Base-by-base conservation (phyloP, 2,888 invertebrate genomes). In the Agonopterix arenella region DNA sequence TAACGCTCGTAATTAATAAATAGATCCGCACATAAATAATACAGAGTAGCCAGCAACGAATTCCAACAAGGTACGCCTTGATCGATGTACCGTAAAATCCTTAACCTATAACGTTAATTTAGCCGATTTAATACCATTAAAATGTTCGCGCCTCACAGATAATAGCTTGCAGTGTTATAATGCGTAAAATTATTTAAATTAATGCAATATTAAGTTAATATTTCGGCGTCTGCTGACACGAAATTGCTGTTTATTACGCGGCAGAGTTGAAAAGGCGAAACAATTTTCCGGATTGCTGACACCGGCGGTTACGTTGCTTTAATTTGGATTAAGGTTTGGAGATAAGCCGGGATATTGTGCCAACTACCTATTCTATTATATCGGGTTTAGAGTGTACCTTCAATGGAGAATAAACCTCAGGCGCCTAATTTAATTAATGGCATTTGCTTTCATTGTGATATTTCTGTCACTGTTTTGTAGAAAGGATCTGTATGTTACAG, bases 241-340 rank as follows among this genome's bases (percentile, higher is more conserved):
- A 43, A 51, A 49, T 52, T 40, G 41, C 8, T 11, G 46, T 46
- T 52, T 50, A 46, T 55, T 53, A 49, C 51, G 41, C 44, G 44
- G 36, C 46, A 41, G 28, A 56, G 58, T 55, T 54, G 49, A 46
- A 54, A 54, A 57, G 59, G 53, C 53, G 51, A 52, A 55, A 55
- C 55, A 54, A 59, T 62, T 59, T 59, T 55, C 51, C 44, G 55
- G 56, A 52, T 55, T 56, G 52, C 47, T 47, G 56, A 49, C 51
- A 50, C 50, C 28, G 45, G 50, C 42, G 48, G 50, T 52, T 44
- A 48, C 47, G 49, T 53, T 53, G 56, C 55, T 51, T 48, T 48
- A 48, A 44, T 48, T 44, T 38, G 48, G 48, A 48, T 43, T 48
- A 48, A 4, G 43, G 43, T 8, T 28, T 28, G 11, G 36, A 11